Percentiles rank a stretch among this genome's conserved stretches.
Evolutionary conservation across 1,140 invertebrate species (phyloP).

Genomic region (Penaeus japonicus): DNA sequence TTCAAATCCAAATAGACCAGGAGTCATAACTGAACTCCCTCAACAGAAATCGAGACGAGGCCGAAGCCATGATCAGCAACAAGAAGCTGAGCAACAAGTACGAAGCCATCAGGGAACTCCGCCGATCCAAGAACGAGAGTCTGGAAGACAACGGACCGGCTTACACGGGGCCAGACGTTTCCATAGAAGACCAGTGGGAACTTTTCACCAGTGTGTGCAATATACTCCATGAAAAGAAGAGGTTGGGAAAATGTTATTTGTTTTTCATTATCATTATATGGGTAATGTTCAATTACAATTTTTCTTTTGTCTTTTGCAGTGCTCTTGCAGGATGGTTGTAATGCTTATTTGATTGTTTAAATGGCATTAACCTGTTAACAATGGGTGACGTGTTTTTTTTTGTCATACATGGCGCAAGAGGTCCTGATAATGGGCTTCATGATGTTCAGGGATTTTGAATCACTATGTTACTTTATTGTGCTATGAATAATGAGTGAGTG

Average conservation of each 20-base stretch:
- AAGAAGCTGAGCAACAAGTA: slow-evolving; percentile 62
- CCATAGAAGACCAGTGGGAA: slow-evolving; percentile 74
- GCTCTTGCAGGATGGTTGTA: no score
- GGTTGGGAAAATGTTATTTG: slow-evolving; percentile 15
- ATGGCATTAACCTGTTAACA: no score
- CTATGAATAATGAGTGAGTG: no score
- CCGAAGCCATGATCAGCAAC: slow-evolving; percentile 66
- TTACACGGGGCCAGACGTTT: slow-evolving; percentile 51
- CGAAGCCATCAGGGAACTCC: slow-evolving; percentile 67
- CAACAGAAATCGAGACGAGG: slow-evolving; percentile 72
- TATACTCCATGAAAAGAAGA: slow-evolving; percentile 72
- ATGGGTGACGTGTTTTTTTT: no score
- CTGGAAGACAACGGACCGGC: slow-evolving; percentile 50
- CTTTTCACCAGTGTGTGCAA: slow-evolving; percentile 75
- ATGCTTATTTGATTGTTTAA: no score
- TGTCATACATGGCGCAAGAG: no score
- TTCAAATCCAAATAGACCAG: neutral
- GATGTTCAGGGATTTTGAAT: no score
- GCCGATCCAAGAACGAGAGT: slow-evolving; percentile 62
- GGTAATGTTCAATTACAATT: neutral
- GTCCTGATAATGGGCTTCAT: no score
- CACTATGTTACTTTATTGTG: no score
- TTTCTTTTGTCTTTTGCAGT: neutral
- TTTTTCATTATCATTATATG: neutral
- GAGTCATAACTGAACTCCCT: neutral